Percentiles rank a stretch among this genome's conserved stretches.
phyloP scores from a whole-genome alignment of 2,888 invertebrate genomes.

The Argyra leucocephala region DNA sequence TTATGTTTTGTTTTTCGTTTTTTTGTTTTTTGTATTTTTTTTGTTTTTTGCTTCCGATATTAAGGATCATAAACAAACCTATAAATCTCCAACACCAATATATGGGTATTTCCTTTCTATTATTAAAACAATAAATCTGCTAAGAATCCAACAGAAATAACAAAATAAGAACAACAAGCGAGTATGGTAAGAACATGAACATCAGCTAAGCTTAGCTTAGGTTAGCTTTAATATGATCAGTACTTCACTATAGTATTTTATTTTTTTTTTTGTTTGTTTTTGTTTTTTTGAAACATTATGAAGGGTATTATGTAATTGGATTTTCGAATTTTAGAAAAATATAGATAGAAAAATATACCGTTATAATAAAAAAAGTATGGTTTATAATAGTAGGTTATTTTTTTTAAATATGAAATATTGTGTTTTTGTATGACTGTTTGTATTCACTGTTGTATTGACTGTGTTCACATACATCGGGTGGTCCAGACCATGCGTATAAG shows the following conservation, averaged over 20 bases:
- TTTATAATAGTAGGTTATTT: too few relatives aligned
- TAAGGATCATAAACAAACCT: slow-evolving; percentile 3
- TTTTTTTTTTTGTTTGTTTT: too few relatives aligned
- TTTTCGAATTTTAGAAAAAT: too few relatives aligned
- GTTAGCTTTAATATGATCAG: background rate
- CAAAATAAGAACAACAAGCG: background rate
- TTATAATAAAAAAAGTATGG: too few relatives aligned
- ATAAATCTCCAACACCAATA: slow-evolving; percentile 1
- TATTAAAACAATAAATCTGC: slow-evolving; percentile 6
- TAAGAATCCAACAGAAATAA: background rate
- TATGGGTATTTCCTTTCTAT: slow-evolving; percentile 6
- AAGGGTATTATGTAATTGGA: too few relatives aligned
- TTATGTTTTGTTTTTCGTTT: background rate
- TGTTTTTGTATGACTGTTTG: too few relatives aligned
- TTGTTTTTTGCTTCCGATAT: background rate
- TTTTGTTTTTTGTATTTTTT: background rate
- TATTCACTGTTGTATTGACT: too few relatives aligned
- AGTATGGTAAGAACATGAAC: background rate
- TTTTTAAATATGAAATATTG: too few relatives aligned
- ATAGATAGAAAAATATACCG: too few relatives aligned
- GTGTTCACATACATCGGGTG: too few relatives aligned
- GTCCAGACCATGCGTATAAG: too few relatives aligned
- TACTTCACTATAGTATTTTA: background rate
- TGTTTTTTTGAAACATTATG: too few relatives aligned
- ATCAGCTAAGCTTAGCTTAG: background rate